phyloP scores from a whole-genome alignment of 2,888 invertebrate species.

The Tetragonisca angustula region DNA sequence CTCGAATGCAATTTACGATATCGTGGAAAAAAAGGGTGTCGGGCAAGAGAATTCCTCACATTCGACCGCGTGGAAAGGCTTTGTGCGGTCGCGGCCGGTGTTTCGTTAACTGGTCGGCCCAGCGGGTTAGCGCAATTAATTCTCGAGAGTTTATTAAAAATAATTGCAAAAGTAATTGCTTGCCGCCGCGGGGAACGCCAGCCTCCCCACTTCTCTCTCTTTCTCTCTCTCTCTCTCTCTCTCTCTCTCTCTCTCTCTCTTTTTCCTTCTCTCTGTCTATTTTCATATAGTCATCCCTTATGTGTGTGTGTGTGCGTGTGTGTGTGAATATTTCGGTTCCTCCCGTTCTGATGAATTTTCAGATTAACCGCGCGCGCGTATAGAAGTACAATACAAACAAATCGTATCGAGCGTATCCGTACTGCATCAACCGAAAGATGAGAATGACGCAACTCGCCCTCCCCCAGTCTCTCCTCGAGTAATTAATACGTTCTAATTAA shows the following conservation, averaged over 20 bases:
- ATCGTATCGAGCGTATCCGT: slow-evolving; percentile 3
- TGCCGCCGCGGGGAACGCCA: not conserved
- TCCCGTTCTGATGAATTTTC: slow-evolving; percentile 7
- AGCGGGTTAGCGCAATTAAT: slow-evolving; percentile 54
- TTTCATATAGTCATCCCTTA: not conserved
- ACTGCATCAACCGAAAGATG: slow-evolving; percentile 6
- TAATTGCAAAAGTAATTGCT: slow-evolving; percentile 60
- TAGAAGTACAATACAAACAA: not conserved
- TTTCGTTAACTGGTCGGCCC: slow-evolving; percentile 2
- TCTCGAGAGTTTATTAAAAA: slow-evolving; percentile 60
- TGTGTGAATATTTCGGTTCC: not conserved
- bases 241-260: not conserved
- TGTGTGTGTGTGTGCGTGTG: too few relatives aligned
- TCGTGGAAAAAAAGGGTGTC: not conserved
- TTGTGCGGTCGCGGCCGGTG: slow-evolving; percentile 8
- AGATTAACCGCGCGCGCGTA: slow-evolving; percentile 36
- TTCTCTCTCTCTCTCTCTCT: slow-evolving; percentile 4
- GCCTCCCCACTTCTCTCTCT: not conserved
- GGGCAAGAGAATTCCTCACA: slow-evolving; percentile 19
- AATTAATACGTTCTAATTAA: slow-evolving; percentile 37
- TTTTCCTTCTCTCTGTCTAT: not conserved
- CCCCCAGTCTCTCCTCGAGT: not conserved
- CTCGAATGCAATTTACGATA: slow-evolving; percentile 8
- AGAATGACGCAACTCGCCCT: not conserved
- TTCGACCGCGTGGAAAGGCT: slow-evolving; percentile 24